Conservation (phyloP, 2,888 invertebrate genomes). For the Philereme transversata region DNA sequence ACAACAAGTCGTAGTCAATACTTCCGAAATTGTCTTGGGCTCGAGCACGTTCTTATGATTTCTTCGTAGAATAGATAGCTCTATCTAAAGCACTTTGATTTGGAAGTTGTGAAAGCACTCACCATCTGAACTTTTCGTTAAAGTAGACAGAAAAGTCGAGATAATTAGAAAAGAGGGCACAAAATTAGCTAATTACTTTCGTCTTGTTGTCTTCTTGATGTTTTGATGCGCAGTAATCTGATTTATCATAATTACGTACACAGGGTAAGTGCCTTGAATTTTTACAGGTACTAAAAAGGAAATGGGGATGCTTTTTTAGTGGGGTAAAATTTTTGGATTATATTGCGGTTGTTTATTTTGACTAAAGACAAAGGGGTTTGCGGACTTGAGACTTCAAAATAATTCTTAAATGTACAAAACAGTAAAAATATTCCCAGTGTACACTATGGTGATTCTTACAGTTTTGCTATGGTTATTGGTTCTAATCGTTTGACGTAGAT, state of each 20-base stretch:
- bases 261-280: constrained; percentile 29
- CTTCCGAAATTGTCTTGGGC: too few species aligned
- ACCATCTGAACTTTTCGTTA: constrained; percentile 3
- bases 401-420: too few species aligned
- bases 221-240: constrained; percentile 40
- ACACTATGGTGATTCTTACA: too few species aligned
- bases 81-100: too few species aligned
- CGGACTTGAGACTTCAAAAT: background rate
- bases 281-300: constrained; percentile 36
- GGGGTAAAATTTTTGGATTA: constrained; percentile 27
- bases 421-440: too few species aligned
- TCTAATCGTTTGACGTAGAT: too few species aligned
- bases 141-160: constrained; percentile 26
- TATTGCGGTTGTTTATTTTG: constrained; percentile 15
- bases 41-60: too few species aligned
- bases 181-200: constrained; percentile 34
- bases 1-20: too few species aligned
- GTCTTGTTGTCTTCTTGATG: constrained; percentile 32
- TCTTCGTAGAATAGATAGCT: too few species aligned
- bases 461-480: too few species aligned
- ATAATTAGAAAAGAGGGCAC: constrained; percentile 34
- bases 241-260: constrained; percentile 38
- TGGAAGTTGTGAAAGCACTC: constrained; percentile 7
- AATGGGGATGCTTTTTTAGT: constrained; percentile 34
- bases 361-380: background rate